These are phyloP conservation scores for Hippocampus abdominalis DNA, from an alignment of 2,113 vertebrate species.

Conservation along the genomic window DNA sequence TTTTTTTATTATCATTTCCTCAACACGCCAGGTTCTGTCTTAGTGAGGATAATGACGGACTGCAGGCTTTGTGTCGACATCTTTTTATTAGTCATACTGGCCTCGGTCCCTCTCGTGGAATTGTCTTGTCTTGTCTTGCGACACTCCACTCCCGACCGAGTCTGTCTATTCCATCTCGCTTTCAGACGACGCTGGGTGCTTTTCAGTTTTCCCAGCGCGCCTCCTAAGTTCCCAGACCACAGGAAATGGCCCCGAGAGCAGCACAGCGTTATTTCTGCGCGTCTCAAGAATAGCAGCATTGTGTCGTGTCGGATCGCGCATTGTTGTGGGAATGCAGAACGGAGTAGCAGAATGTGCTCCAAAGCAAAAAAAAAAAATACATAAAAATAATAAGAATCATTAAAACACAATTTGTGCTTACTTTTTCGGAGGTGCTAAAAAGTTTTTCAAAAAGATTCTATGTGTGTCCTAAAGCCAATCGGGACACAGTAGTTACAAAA, in stretches of 20 bases:
- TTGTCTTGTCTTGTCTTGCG: background rate
- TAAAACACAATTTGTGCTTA: background rate
- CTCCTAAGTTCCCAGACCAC: conserved; percentile 51
- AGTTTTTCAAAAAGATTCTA: too few species aligned
- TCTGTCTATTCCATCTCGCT: background rate
- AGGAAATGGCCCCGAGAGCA: conserved; percentile 61
- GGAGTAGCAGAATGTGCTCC: conserved; percentile 24
- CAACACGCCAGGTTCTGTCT: conserved; percentile 47
- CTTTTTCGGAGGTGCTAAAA: background rate
- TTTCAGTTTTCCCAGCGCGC: conserved; percentile 31
- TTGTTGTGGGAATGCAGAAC: conserved; percentile 63
- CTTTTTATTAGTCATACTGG: conserved; percentile 42
- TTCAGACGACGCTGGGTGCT: background rate
- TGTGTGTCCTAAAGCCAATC: background rate
- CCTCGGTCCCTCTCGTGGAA: background rate
- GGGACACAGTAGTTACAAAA: background rate
- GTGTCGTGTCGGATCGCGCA: conserved; percentile 50
- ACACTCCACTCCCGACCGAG: background rate
- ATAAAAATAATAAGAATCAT: background rate
- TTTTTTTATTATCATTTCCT: conserved; percentile 42
- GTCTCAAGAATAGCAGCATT: conserved; percentile 71
- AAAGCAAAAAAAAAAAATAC: conserved; percentile 33
- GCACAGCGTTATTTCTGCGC: conserved; percentile 50
- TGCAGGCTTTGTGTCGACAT: conserved; percentile 27
- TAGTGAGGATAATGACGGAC: conserved; percentile 51